Base-by-base conservation (phyloP, 2,888 invertebrate genomes). In the Pristionchus mayeri region DNA sequence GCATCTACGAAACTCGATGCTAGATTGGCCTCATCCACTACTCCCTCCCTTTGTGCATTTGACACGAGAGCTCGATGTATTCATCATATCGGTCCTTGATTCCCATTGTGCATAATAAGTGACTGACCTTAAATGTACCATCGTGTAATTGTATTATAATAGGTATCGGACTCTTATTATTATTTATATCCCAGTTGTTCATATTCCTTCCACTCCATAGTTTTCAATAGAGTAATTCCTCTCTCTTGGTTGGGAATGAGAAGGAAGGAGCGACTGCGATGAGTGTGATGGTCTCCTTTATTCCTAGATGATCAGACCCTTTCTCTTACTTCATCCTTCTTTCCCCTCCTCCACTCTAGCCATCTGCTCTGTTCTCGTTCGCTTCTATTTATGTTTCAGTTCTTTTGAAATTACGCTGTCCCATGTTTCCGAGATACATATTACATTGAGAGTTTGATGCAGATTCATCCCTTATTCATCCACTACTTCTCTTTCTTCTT, bases 1-100 rank as follows among this genome's bases (percentile, higher is more conserved):
- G 99, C 85, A 95, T 99, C 67, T 99, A 99, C 93, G 99, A 99
- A 95, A 99, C 99, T 57, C 95, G 99, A 94, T 99, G 99, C 95
- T 99, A 78, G 34, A 50, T 30, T 18, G 16, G 63, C 30, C 34
- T 63, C 4, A 63, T 37, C 34, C 30, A 34, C 4, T 63, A 16
- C 63, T 63, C 63, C 60, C 34, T 34, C 63, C 63, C 27, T 63
- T 63, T 30, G 63, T 63, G 63, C 63, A 63, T 63, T 63, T 63
- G 34, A 44, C 44, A 44, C 13, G 44, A 44, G n/a, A 44, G 44
- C 44, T 44, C 7, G 44, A 44, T 34, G 37, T 63, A 63, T 34
- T 13, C 71, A 18, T 40, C 37, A 40, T 71, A 71, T 71, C 71
- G 18, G 16, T 71, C 37, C n/a, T 71, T n/a, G 37, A 71, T 63